Evolutionary conservation across 2,888 invertebrate species (phyloP).

Genomic region (Ptychoptera contaminata): DNA sequence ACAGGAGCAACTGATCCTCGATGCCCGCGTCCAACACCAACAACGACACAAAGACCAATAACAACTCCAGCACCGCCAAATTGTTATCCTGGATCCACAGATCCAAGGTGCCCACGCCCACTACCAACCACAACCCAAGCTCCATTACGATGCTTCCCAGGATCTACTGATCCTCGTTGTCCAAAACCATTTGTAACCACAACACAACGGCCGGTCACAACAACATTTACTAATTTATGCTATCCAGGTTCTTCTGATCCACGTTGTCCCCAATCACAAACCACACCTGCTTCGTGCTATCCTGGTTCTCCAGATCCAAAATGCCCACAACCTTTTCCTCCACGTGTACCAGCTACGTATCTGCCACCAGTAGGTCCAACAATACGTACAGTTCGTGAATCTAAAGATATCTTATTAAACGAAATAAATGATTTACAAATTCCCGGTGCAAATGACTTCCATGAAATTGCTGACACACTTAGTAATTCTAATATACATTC

Average conservation of each 20-base stretch:
- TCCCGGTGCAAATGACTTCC: constrained; percentile 2
- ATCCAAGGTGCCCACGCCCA: constrained; percentile 17
- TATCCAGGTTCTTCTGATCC: constrained; percentile 15
- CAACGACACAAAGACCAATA: constrained; percentile 5
- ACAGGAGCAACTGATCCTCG: constrained; percentile 29
- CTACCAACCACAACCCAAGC: constrained; percentile 12
- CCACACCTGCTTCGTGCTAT: constrained; percentile 18
- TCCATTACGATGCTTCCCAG: constrained; percentile 25
- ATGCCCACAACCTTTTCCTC: constrained; percentile 30
- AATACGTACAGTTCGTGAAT: neutral
- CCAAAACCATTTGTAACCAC: constrained; percentile 22
- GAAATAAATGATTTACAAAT: constrained; percentile 6
- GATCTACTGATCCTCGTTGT: constrained; percentile 22
- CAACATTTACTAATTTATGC: constrained; percentile 13
- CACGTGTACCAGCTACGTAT: constrained; percentile 9
- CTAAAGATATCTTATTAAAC: neutral
- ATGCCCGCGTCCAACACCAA: constrained; percentile 12
- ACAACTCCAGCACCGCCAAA: constrained; percentile 18
- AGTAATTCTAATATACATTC: constrained; percentile 16
- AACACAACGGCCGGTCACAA: constrained; percentile 11
- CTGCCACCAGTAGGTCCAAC: constrained; percentile 6
- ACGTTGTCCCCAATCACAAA: constrained; percentile 12
- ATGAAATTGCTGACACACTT: neutral
- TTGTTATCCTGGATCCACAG: constrained; percentile 21
- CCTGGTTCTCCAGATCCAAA: constrained; percentile 23